phyloP scores from a whole-genome alignment of 2,113 vertebrate species.

The Alethe diademata region DNA sequence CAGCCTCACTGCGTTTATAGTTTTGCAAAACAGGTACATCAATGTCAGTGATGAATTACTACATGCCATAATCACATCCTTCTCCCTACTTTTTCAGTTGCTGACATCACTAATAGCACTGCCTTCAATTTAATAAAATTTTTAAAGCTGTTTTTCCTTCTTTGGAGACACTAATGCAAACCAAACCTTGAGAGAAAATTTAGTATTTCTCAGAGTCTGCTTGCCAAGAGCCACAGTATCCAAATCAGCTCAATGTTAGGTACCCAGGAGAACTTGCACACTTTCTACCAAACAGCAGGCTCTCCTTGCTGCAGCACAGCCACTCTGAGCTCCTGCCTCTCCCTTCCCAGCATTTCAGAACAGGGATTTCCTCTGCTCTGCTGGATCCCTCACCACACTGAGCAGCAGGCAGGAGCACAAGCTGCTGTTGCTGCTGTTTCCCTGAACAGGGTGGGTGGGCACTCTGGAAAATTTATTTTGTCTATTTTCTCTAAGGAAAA shows the following conservation, averaged over 20 bases:
- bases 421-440: neutral
- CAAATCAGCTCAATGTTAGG: neutral
- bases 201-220: neutral
- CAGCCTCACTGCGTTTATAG: neutral
- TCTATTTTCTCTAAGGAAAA: neutral
- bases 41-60: neutral
- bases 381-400: rapidly evolving
- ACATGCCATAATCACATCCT: neutral
- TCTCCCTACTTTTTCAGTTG: neutral
- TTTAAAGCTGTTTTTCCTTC: neutral
- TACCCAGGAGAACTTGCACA: neutral
- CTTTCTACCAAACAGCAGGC: too few species aligned
- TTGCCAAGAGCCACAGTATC: neutral
- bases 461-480: neutral
- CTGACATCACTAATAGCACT: neutral
- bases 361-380: neutral
- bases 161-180: neutral
- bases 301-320: neutral
- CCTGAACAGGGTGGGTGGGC: neutral
- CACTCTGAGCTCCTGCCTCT: neutral
- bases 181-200: neutral
- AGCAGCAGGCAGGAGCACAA: neutral
- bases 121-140: neutral
- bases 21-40: neutral
- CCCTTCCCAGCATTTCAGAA: neutral